phyloP scores from a whole-genome alignment of 2,888 invertebrate species.

The Drosophila melanosoma region DNA sequence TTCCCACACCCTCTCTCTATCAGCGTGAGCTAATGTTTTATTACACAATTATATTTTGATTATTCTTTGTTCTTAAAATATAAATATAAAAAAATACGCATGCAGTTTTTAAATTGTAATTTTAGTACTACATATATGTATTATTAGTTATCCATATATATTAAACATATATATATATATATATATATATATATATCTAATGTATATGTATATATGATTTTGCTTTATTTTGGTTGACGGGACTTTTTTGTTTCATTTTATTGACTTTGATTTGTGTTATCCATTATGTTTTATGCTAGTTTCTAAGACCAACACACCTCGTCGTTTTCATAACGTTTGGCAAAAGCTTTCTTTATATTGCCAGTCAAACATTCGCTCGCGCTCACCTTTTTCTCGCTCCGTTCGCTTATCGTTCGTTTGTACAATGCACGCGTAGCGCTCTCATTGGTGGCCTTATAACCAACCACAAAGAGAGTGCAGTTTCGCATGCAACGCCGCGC shows the following conservation, averaged over 20 bases:
- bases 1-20: neutral
- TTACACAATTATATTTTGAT: slow-evolving; percentile 63
- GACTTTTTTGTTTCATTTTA: slow-evolving; percentile 82
- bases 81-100: slow-evolving; percentile 75
- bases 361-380: slow-evolving; percentile 12
- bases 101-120: slow-evolving; percentile 81
- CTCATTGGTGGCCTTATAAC: slow-evolving; percentile 9
- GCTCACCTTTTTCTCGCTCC: slow-evolving; percentile 17
- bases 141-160: slow-evolving; percentile 59
- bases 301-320: slow-evolving; percentile 50
- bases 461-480: slow-evolving; percentile 18
- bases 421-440: slow-evolving; percentile 10
- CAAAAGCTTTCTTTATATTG: slow-evolving; percentile 36
- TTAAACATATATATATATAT: slow-evolving; percentile 39
- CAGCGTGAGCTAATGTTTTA: slow-evolving; percentile 76
- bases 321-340: slow-evolving; percentile 13
- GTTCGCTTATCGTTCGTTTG: slow-evolving; percentile 21
- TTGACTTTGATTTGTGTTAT: slow-evolving; percentile 67
- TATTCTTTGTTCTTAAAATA: slow-evolving; percentile 34
- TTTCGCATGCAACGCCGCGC: slow-evolving; percentile 21
- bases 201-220: slow-evolving; percentile 69
- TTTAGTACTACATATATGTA: slow-evolving; percentile 69
- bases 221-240: slow-evolving; percentile 85
- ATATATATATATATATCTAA: slow-evolving; percentile 56
- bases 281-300: slow-evolving; percentile 62